A percentile compares a stretch with the other conserved stretches of the same genome.
These are phyloP conservation scores for Copsychus sechellarum DNA, from an alignment of 2,113 vertebrate species.

Conservation along the genomic window DNA sequence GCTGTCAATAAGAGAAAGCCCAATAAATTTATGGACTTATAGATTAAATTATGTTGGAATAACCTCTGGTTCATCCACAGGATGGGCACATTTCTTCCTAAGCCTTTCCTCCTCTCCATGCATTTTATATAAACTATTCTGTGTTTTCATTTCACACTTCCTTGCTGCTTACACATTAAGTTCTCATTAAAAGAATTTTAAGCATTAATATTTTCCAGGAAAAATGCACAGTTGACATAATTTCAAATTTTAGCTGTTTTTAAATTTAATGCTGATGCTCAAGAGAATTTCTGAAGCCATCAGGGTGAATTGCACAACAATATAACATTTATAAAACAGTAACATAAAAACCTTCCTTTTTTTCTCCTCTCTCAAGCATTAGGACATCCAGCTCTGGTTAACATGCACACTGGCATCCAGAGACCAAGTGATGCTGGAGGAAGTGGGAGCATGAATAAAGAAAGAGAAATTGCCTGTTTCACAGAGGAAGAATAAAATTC, in stretches of 20 bases:
- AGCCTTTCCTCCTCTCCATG: background rate
- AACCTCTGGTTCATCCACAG: background rate
- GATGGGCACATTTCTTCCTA: accelerated
- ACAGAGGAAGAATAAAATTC: background rate
- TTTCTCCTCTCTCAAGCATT: accelerated
- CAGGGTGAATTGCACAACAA: background rate
- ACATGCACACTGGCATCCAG: background rate
- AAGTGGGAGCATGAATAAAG: background rate
- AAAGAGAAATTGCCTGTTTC: background rate
- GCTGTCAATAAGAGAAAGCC: background rate
- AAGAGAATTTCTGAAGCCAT: background rate
- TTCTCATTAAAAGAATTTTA: background rate
- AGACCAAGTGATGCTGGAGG: background rate
- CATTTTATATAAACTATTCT: background rate
- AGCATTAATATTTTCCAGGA: background rate
- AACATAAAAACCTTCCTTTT: background rate
- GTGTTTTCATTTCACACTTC: background rate
- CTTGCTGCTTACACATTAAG: background rate
- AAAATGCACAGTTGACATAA: background rate
- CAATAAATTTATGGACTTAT: background rate
- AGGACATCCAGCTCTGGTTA: background rate
- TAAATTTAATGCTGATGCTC: background rate
- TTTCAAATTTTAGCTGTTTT: background rate
- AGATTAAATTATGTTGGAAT: background rate
- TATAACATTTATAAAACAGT: background rate